Evolutionary conservation across 1,140 invertebrate genomes (phyloP).

Genomic region (Stenopsyche tienmushanensis): DNA sequence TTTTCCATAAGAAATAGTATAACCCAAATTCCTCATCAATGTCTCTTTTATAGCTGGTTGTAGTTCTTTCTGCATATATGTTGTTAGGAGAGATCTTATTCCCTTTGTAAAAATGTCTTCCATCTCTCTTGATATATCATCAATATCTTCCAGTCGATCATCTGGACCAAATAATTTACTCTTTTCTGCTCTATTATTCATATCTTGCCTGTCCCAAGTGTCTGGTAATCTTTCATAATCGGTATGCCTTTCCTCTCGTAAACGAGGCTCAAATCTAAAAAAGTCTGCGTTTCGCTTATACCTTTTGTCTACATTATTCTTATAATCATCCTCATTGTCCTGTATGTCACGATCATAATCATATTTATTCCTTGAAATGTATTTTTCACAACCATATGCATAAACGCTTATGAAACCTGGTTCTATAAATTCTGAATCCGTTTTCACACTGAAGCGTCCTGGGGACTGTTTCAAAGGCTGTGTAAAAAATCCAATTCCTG

Average conservation of each 20-base stretch:
- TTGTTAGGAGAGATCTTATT: slow-evolving; percentile 74
- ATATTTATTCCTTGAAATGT: slow-evolving; percentile 43
- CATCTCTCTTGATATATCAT: slow-evolving; percentile 74
- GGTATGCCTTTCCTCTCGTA: slow-evolving; percentile 42
- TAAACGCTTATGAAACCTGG: slow-evolving; percentile 81
- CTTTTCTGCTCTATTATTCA: slow-evolving; percentile 44
- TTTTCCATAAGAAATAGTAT: slow-evolving; percentile 80
- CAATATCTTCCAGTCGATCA: slow-evolving; percentile 55
- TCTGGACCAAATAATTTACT: slow-evolving; percentile 52
- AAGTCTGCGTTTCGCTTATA: slow-evolving; percentile 48
- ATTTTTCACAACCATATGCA: slow-evolving; percentile 73
- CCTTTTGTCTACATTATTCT: slow-evolving; percentile 49
- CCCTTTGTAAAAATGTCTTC: slow-evolving; percentile 79
- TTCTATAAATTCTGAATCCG: slow-evolving; percentile 78
- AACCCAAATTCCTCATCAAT: slow-evolving; percentile 81
- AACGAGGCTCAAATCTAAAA: slow-evolving; percentile 48
- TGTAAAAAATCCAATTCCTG: slow-evolving; percentile 72
- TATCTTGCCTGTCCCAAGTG: slow-evolving; percentile 49
- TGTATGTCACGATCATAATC: slow-evolving; percentile 41
- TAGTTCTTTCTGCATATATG: slow-evolving; percentile 78
- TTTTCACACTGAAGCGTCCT: slow-evolving; percentile 72
- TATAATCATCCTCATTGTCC: slow-evolving; percentile 50
- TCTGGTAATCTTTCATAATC: slow-evolving; percentile 49
- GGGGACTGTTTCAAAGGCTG: slow-evolving; percentile 52
- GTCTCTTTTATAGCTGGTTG: slow-evolving; percentile 83